phyloP scores from a whole-genome alignment of 2,797 vertebrate genomes.

The Danionella dracula region DNA sequence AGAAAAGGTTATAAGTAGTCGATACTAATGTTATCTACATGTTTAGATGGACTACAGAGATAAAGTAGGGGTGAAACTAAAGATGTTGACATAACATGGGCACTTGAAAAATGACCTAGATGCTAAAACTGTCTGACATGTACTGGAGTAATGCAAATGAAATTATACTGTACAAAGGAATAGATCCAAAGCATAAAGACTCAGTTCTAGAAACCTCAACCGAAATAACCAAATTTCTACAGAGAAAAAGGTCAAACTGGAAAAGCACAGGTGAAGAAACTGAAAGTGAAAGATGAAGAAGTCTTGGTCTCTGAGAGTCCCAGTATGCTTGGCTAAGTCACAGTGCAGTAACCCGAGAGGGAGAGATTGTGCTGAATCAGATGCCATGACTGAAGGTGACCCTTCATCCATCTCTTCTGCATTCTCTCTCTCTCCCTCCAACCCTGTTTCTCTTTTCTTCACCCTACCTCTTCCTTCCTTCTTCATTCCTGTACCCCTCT shows the following conservation, averaged over 20 bases:
- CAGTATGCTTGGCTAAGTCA: conserved; percentile 50
- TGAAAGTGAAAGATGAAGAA: conserved; percentile 16
- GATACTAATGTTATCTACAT: too few species aligned
- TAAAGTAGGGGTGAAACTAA: background rate
- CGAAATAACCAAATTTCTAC: too few species aligned
- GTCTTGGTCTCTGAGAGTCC: conserved; percentile 29
- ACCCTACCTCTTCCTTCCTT: conserved; percentile 29
- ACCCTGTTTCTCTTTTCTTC: conserved; percentile 50
- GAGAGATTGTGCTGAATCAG: conserved; percentile 77
- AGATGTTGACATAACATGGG: background rate
- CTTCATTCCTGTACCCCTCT: background rate
- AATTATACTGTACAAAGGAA: conserved; percentile 1
- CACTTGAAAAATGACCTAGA: conserved; percentile 14
- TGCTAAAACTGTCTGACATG: background rate
- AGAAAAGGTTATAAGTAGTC: too few species aligned
- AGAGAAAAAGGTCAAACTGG: conserved; percentile 22
- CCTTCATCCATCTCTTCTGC: conserved; percentile 59
- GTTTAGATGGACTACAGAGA: background rate
- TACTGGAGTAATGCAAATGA: conserved; percentile 15
- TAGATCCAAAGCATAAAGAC: background rate
- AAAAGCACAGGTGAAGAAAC: background rate
- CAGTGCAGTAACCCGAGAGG: conserved; percentile 64
- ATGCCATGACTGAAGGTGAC: conserved; percentile 76
- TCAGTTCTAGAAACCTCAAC: background rate
- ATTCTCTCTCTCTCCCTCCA: conserved; percentile 55